A percentile compares a stretch with the other conserved stretches of the same genome.
Evolutionary conservation across 2,888 invertebrate genomes (phyloP).

Genomic region (Latrodectus elegans): DNA sequence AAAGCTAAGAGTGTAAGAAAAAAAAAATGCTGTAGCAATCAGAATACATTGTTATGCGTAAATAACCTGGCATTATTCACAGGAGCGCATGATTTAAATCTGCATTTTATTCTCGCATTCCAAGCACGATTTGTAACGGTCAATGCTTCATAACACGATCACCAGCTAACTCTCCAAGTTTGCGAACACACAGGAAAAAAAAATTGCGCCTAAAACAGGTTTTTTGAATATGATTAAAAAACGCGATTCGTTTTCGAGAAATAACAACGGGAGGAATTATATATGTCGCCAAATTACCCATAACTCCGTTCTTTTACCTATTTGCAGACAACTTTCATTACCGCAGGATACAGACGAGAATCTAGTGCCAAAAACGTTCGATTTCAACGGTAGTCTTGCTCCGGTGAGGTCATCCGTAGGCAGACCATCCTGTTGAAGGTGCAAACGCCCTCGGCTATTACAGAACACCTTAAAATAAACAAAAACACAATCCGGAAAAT

Average conservation of each 20-base stretch:
- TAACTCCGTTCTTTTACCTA: too few species aligned
- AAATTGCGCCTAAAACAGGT: slow-evolving; percentile 27
- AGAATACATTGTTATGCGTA: not conserved
- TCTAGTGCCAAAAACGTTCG: too few species aligned
- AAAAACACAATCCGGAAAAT: slow-evolving; percentile 30
- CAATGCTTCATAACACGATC: slow-evolving; percentile 32
- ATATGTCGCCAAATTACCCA: not conserved
- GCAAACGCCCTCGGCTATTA: slow-evolving; percentile 45
- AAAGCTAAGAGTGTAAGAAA: not conserved
- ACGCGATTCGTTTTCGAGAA: slow-evolving; percentile 4
- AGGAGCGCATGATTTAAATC: not conserved
- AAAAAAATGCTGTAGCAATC: not conserved
- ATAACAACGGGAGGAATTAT: not conserved
- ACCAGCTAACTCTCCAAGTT: not conserved
- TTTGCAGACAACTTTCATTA: too few species aligned
- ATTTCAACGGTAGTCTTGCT: slow-evolving; percentile 1
- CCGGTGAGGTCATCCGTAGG: slow-evolving; percentile 52
- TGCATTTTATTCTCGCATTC: not conserved
- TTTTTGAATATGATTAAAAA: slow-evolving; percentile 41
- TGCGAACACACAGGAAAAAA: slow-evolving; percentile 4
- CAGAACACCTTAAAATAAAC: slow-evolving; percentile 38
- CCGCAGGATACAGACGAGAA: too few species aligned
- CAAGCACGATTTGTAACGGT: slow-evolving; percentile 14
- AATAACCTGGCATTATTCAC: not conserved
- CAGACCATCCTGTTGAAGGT: slow-evolving; percentile 14